Evolutionary conservation across 53 echinoderm and acorn worm species (phyloP).

Genomic region (Antedon mediterranea): DNA sequence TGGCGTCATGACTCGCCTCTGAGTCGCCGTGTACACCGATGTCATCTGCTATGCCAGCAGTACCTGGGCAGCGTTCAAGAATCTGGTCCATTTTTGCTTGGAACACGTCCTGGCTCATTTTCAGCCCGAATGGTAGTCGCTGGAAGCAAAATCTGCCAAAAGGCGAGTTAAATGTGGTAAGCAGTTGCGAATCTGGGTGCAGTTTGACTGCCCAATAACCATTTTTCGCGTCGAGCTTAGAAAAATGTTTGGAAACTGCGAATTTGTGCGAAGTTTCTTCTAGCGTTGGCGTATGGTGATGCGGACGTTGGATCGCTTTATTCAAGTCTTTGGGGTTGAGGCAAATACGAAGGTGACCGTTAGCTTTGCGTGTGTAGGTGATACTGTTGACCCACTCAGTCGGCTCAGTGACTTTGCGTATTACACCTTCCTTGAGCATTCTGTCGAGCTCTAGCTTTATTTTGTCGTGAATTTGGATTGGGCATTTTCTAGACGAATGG

Average conservation of each 20-base stretch:
- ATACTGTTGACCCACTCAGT: conserved; percentile 47
- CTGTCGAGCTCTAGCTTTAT: conserved; percentile 23
- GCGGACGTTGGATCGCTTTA: conserved; percentile 21
- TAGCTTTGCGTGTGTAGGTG: conserved; percentile 23
- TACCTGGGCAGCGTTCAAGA: background rate
- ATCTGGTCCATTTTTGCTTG: conserved; percentile 34
- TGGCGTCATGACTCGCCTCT: conserved; percentile 20
- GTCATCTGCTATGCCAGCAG: background rate
- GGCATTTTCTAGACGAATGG: conserved; percentile 18
- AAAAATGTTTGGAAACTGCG: conserved; percentile 18
- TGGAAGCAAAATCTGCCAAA: conserved; percentile 22
- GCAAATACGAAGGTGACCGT: conserved; percentile 37
- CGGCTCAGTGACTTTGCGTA: conserved; percentile 37
- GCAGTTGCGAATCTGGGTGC: background rate
- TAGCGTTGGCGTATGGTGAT: conserved; percentile 35
- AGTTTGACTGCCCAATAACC: conserved; percentile 7
- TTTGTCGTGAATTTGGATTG: conserved; percentile 38
- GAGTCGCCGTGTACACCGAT: conserved; percentile 16
- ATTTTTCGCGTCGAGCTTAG: conserved; percentile 19
- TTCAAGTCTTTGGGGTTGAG: conserved; percentile 44
- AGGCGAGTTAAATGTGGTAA: conserved; percentile 17
- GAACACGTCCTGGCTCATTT: conserved; percentile 38
- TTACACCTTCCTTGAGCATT: conserved; percentile 37
- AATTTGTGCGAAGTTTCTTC: conserved; percentile 42
- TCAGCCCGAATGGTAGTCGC: conserved; percentile 39